phyloP scores from a whole-genome alignment of 2,113 vertebrate genomes.

The Ovibos moschatus region DNA sequence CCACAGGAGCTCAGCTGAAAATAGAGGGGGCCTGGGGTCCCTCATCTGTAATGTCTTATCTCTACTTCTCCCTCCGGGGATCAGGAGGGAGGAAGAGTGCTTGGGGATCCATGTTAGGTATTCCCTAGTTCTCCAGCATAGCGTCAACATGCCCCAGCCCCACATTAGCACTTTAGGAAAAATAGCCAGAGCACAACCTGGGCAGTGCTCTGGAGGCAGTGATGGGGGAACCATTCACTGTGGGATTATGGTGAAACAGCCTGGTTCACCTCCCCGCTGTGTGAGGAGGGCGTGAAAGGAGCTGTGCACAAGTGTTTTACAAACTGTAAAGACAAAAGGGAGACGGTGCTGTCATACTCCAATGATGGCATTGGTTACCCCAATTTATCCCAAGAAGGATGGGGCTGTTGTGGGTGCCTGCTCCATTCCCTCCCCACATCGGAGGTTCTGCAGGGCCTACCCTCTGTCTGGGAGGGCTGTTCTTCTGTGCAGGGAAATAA shows the following conservation, averaged over 20 bases:
- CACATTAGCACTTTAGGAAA: background rate
- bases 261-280: background rate
- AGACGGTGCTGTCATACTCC: rapidly evolving
- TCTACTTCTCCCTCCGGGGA: background rate
- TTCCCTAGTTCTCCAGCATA: background rate
- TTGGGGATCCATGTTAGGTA: background rate
- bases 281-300: background rate
- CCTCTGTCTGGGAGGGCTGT: background rate
- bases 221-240: rapidly evolving
- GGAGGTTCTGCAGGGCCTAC: rapidly evolving
- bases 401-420: rapidly evolving
- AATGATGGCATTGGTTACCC: rapidly evolving
- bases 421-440: background rate
- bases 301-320: background rate
- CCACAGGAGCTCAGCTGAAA: background rate
- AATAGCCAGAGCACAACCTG: background rate
- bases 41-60: too few species aligned
- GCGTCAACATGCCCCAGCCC: background rate
- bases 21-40: too few species aligned
- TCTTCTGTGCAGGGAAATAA: background rate
- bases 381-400: background rate
- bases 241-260: background rate
- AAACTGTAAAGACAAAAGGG: background rate
- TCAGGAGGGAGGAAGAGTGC: background rate
- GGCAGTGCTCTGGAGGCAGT: background rate